Evolutionary conservation across 2,888 invertebrate genomes (phyloP), one percentile per base, ranked within the genome.

Genomic region (Catocala sponsa): DNA sequence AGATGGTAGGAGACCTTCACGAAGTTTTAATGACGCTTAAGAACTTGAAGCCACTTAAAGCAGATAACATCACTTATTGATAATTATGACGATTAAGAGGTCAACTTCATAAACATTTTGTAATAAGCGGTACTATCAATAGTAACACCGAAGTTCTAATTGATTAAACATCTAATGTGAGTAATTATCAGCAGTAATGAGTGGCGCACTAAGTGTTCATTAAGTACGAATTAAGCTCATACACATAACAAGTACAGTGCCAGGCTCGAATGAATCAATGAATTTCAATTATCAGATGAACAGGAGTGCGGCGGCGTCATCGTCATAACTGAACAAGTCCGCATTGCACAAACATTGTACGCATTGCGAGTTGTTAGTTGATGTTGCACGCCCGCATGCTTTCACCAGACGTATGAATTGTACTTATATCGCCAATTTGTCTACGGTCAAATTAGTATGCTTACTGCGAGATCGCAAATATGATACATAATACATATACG

Each of bases 351-450:
- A 81, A 83, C 80, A 82, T 81, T 79, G 77, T 72, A 69, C 71
- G 68, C 78, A 83, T 72, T 79, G 79, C 76, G 70, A 78, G 77
- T 78, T 82, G 83, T 86, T 86, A 81, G 76, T 81, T 78, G 80
- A 79, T 83, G 84, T 81, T 87, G 87, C 82, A 82, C 81, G 73
- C 82, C 81, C 83, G 81, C 81, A 80, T 83, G 71, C 74, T 79
- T 79, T 76, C 78, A 64, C 71, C 64, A 59, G 35, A 63, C 33
- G 44, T 59, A 57, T 50, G 42, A 59, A 52, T 61, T 58, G 55
- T 70, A 76, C 74, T 74, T 74, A 74, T 74, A 74, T 73, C 65
- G 69, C 65, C 72, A 80, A 79, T 81, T 80, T 82, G 77, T 68
- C 55, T 48, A 42, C 43, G 41, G 54, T 65, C 43, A 46, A 64